Percentiles rank a stretch among this genome's conserved stretches.
These are phyloP conservation scores for Pipistrellus nathusii DNA, from an alignment of 2,797 vertebrate species.

Conservation along the genomic window DNA sequence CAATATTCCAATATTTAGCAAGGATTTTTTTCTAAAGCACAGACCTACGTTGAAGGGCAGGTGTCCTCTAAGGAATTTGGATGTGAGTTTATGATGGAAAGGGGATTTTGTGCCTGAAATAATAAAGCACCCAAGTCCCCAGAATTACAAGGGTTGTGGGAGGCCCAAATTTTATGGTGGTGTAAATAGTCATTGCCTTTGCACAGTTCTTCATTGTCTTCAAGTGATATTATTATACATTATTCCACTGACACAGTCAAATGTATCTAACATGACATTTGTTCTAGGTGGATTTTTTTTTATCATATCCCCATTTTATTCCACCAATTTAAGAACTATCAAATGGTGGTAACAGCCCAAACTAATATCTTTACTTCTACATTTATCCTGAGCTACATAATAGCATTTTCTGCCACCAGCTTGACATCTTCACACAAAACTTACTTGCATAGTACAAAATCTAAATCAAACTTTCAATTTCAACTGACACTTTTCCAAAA, in stretches of 20 bases:
- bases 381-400: constrained; percentile 3
- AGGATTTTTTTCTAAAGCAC: background rate
- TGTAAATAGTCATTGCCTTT: background rate
- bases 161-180: fast-evolving
- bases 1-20: background rate
- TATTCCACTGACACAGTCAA: background rate
- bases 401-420: background rate
- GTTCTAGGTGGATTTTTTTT: constrained; percentile 27
- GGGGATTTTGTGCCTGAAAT: background rate
- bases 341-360: background rate
- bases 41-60: background rate
- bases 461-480: background rate
- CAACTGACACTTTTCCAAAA: background rate
- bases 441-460: background rate
- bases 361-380: constrained; percentile 29
- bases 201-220: fast-evolving
- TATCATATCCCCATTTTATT: constrained; percentile 52
- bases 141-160: background rate
- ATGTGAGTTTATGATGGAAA: background rate
- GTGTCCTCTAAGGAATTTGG: background rate
- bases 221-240: background rate
- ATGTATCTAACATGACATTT: constrained; percentile 58
- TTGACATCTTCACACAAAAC: background rate
- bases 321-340: constrained; percentile 50
- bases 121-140: background rate